phyloP scores from a whole-genome alignment of 2,797 vertebrate species.

The Coregonus suidteri region DNA sequence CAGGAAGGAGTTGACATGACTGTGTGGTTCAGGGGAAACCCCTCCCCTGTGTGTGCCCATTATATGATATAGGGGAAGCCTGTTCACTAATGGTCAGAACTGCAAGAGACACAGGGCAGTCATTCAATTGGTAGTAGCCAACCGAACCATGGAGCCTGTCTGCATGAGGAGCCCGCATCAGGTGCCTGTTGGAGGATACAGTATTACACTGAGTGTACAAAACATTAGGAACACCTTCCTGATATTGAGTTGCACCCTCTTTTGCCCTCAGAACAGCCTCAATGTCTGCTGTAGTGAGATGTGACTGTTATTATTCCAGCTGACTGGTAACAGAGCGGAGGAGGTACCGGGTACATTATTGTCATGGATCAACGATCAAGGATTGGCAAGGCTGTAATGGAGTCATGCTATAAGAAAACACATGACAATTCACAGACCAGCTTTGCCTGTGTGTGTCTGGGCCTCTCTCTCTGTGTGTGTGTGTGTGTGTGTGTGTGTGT shows the following conservation, averaged over 20 bases:
- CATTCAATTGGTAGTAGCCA: slow-evolving; percentile 3
- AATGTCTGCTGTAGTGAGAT: slow-evolving; percentile 54
- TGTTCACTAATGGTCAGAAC: slow-evolving; percentile 11
- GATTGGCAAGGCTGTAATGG: slow-evolving; percentile 53
- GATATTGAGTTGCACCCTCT: too few relatives aligned
- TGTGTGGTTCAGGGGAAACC: slow-evolving; percentile 48
- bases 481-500: neutral
- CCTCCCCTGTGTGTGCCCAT: slow-evolving; percentile 43
- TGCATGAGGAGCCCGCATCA: too few relatives aligned
- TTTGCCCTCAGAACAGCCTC: too few relatives aligned
- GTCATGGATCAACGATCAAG: slow-evolving; percentile 69
- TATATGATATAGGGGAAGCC: neutral
- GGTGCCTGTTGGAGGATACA: too few relatives aligned
- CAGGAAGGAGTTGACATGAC: slow-evolving; percentile 33
- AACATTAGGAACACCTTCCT: too few relatives aligned
- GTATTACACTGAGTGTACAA: too few relatives aligned
- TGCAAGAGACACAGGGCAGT: neutral
- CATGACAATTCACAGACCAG: slow-evolving; percentile 52
- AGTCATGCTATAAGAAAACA: slow-evolving; percentile 46
- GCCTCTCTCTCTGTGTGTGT: too few relatives aligned
- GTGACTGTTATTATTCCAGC: slow-evolving; percentile 59
- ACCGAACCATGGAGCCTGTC: neutral
- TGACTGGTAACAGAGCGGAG: slow-evolving; percentile 30
- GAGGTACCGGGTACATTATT: slow-evolving; percentile 40
- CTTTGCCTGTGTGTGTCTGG: slow-evolving; percentile 11